phyloP scores from a whole-genome alignment of 1,140 invertebrate species.

The Drosophila tropicalis region DNA sequence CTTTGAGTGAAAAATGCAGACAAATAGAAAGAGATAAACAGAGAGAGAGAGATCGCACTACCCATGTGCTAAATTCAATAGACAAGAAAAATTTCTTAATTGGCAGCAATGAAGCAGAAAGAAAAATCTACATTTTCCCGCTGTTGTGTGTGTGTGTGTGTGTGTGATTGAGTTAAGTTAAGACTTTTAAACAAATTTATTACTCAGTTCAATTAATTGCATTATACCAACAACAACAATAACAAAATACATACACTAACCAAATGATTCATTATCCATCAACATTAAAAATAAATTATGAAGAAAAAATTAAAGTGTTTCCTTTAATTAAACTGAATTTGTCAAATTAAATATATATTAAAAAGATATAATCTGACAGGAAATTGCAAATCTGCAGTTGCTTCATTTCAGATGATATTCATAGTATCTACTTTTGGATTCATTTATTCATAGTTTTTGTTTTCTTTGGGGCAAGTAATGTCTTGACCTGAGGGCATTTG shows the following conservation, averaged over 20 bases:
- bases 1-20: slow-evolving; percentile 3
- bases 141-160: not conserved
- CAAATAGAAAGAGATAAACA: not conserved
- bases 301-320: not conserved
- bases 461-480: not conserved
- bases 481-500: not conserved
- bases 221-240: not conserved
- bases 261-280: slow-evolving; percentile 8
- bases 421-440: not conserved
- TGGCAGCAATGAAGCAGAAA: slow-evolving; percentile 20
- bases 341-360: slow-evolving; percentile 4
- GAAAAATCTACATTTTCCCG: slow-evolving; percentile 6
- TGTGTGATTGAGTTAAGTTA: slow-evolving; percentile 14
- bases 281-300: slow-evolving; percentile 8
- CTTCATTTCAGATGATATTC: too few species aligned
- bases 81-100: slow-evolving; percentile 45
- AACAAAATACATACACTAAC: not conserved
- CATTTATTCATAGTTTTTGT: not conserved
- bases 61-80: slow-evolving; percentile 31
- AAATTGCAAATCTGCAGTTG: slow-evolving; percentile 3
- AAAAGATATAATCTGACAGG: not conserved
- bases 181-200: slow-evolving; percentile 15
- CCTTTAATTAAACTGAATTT: not conserved
- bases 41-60: not conserved
- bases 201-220: slow-evolving; percentile 18